phyloP scores from a whole-genome alignment of 2,888 invertebrate species.

The Smittia aterrima region DNA sequence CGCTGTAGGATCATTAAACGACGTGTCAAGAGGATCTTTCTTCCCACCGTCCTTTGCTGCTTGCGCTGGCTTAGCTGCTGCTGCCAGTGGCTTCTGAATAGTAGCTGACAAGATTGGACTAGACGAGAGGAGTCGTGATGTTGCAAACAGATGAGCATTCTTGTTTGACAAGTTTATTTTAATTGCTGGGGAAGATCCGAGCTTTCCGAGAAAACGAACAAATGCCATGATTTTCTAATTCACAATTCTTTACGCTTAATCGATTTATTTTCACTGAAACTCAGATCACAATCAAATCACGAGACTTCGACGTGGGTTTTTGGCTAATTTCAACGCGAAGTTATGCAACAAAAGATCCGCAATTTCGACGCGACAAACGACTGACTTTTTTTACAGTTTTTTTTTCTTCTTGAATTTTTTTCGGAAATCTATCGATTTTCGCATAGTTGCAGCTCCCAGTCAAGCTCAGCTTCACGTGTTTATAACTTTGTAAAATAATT shows the following conservation, averaged over 20 bases:
- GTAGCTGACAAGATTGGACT: neutral
- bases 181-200: slow-evolving; percentile 16
- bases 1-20: slow-evolving; percentile 83
- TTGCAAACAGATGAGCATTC: neutral
- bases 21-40: slow-evolving; percentile 73
- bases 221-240: slow-evolving; percentile 18
- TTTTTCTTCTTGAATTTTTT: too few relatives aligned
- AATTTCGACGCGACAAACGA: neutral
- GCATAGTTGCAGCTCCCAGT: neutral
- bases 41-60: neutral
- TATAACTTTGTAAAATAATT: too few relatives aligned
- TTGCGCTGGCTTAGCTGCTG: neutral
- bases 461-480: too few relatives aligned
- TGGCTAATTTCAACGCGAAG: neutral
- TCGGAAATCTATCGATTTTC: neutral
- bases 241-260: neutral
- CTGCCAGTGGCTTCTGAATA: neutral
- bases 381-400: neutral
- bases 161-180: neutral
- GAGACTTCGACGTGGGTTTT: neutral
- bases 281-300: neutral
- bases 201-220: slow-evolving; percentile 20
- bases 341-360: slow-evolving; percentile 22
- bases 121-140: neutral
- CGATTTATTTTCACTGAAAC: neutral